Base-by-base conservation (phyloP, 2,888 invertebrate genomes). In the Julus scanicus region DNA sequence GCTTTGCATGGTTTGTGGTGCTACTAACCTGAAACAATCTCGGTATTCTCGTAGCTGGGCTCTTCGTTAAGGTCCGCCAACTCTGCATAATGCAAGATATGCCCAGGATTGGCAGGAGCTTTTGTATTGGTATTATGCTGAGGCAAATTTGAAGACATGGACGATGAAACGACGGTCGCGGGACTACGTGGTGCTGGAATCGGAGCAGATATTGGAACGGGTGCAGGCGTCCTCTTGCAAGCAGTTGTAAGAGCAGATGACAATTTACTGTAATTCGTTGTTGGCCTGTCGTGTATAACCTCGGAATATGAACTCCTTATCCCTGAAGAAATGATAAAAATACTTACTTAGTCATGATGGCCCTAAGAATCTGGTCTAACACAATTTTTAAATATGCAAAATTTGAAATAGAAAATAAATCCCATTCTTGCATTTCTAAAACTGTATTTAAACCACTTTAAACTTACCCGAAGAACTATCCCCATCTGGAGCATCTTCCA, bases 21-120 rank as follows among this genome's bases (percentile, higher is more conserved):
- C 5, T 15, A 57, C 57, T 57, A 89, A 90, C 93, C 93, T 87
- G 93, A 92, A 88, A 92, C 87, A 39, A 87, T 89, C 15, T 90
- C 92, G 83, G 94, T 93, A 90, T 94, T 94, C 89, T 94, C 94
- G 90, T 94, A 94, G 90, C 93, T 93, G 71, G 93, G 94, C 89
- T 93, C 93, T 90, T 93, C 93, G 91, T 91, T 48, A 91, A 89
- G 8, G 92, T 90, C 89, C 40, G 90, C 89, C 48, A 90, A 88
- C 88, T 90, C 90, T 91, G 57, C 92, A 90, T 89, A 90, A 85
- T 90, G 92, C 3, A 92, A 92, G 71, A 91, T 90, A 4, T 91
- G 92, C 83, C 39, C 84, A 87, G 49, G 53, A 37, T 86, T 44
- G 15, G 88, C 84, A 84, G 57, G 39, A 49, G 88, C 20, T 83